Percentiles rank a stretch among this genome's conserved stretches.
These are phyloP conservation scores for Equus przewalskii DNA, from an alignment of 2,113 vertebrate genomes.

Conservation along the genomic window DNA sequence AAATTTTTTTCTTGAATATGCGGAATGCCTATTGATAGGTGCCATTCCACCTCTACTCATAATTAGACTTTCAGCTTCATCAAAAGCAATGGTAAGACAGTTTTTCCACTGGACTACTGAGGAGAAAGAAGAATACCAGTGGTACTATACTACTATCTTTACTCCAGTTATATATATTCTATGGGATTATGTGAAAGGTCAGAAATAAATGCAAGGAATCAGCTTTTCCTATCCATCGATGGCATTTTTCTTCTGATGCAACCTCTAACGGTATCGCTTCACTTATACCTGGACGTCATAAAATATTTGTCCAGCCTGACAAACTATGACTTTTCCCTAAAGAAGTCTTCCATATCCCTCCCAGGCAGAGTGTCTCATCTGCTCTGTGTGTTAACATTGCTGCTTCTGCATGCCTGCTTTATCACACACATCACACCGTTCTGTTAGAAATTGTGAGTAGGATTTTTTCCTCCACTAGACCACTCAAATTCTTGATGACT, in stretches of 20 bases:
- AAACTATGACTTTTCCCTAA: background rate
- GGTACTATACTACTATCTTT: background rate
- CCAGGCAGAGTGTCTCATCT: background rate
- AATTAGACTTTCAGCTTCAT: background rate
- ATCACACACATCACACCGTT: background rate
- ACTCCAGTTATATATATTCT: background rate
- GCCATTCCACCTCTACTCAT: background rate
- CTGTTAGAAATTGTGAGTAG: background rate
- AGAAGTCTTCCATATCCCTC: background rate
- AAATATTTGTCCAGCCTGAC: background rate
- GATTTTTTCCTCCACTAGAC: background rate
- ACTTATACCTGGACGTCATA: background rate
- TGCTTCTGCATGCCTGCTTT: rapidly evolving
- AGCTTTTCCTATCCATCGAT: background rate
- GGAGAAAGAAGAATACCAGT: background rate
- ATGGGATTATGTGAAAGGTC: background rate
- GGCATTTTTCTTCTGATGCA: background rate
- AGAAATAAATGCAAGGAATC: background rate
- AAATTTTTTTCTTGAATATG: background rate
- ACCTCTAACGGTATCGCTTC: background rate
- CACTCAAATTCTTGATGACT: background rate
- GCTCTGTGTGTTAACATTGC: background rate
- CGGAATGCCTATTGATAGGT: background rate
- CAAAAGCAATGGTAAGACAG: background rate
- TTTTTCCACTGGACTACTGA: background rate